Evolutionary conservation across 1,140 invertebrate species (phyloP), one percentile per base, ranked within the genome.

Genomic region (Andrena cerasifolii): DNA sequence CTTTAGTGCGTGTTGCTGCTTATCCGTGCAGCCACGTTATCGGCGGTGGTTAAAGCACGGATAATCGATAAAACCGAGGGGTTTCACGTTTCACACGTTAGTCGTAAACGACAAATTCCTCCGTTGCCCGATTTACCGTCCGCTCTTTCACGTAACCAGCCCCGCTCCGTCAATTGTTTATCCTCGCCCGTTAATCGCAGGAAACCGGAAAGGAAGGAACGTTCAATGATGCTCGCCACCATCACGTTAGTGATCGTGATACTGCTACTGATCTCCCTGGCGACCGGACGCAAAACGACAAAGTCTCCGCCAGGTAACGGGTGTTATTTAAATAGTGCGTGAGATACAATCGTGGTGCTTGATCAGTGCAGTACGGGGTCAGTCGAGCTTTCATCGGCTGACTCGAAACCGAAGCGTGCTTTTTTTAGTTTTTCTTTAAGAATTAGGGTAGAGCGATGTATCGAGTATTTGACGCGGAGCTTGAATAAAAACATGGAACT

Each of bases 281-380:
- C 21, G 3, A 5, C 59, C 1, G 6, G 3, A 12, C n/a, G 14
- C 10, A 49, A 6, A n/a, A 3, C 12, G 24, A 61, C 26, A 31
- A 24, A 33, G 0, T 0, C 18, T 14, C 66, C 73, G 7, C 80
- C 80, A 82, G 80, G 79, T 83, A 81, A 81, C 10, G 3, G 21
- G 0, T 45, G 1, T 33, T 54, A 66, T 43, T 68, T 26, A n/a
- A 40, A 40, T 3, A 21, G 0, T 53, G 16, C 21, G 36, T 0
- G 47, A 6, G n/a, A 45, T 53, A 47, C 26, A 26, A 0, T 54
- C 12, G 12, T 8, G 1, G 4, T 43, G 18, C 8, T 72, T 43
- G 21, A 31, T 47, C 14, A 6, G 45, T 5, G 12, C 54, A 31
- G 12, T 16, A 36, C 10, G 28, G 31, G 16, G 54, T 51, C 49